Conservation (phyloP, 2,888 invertebrate genomes). For the Agrochola circellaris region DNA sequence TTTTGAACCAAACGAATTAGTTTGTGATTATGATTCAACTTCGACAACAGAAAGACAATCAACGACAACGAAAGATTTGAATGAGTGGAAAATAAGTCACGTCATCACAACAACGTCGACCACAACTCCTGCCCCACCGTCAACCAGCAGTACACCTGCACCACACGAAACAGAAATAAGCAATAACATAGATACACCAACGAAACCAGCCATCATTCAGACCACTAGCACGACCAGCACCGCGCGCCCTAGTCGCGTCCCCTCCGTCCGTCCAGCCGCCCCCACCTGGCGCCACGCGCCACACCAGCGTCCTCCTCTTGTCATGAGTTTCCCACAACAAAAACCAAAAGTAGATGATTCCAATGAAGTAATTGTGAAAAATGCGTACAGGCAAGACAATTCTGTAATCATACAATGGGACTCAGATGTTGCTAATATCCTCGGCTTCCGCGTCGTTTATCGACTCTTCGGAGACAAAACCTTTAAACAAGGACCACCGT, state of each 20-base stretch:
- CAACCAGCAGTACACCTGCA: conserved; percentile 74
- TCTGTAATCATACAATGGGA: conserved; percentile 98
- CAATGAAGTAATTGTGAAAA: conserved; percentile 95
- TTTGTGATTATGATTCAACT: conserved; percentile 89
- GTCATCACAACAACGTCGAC: conserved; percentile 76
- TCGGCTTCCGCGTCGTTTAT: conserved; percentile 97
- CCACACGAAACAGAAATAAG: conserved; percentile 70
- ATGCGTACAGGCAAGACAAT: conserved; percentile 96
- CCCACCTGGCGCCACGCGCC: conserved; percentile 88
- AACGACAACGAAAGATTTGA: conserved; percentile 67
- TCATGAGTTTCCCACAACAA: conserved; percentile 93
- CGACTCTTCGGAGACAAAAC: conserved; percentile 96
- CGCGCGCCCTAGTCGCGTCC: conserved; percentile 77
- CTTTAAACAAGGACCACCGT: conserved; percentile 97
- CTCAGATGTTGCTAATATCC: conserved; percentile 95
- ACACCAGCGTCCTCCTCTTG: conserved; percentile 93
- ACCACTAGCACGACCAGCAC: conserved; percentile 79
- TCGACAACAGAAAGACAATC: conserved; percentile 73
- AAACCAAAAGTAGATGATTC: conserved; percentile 92
- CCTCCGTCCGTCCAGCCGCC: conserved; percentile 83
- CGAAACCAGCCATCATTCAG: conserved; percentile 66
- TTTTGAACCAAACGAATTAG: conserved; percentile 94
- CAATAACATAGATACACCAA: conserved; percentile 73
- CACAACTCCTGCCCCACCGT: conserved; percentile 66
- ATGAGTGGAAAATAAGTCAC: conserved; percentile 76